Conservation (phyloP, 2,797 vertebrate genomes). For the Champsocephalus esox region DNA sequence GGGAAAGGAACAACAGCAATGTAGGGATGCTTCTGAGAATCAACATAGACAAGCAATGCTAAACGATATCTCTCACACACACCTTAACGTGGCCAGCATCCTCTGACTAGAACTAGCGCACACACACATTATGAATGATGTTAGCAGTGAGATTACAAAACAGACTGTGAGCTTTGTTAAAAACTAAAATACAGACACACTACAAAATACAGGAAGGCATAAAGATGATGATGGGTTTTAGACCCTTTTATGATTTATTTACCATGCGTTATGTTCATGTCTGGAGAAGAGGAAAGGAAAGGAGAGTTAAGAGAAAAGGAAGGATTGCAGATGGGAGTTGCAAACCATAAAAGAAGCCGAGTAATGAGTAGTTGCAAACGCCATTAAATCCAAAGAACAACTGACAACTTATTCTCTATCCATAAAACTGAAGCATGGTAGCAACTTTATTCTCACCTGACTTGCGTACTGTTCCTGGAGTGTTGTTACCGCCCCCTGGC, state of each 20-base stretch:
- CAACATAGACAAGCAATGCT: constrained; percentile 58
- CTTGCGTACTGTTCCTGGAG: constrained; percentile 94
- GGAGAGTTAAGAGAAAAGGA: constrained; percentile 39
- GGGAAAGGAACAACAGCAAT: constrained; percentile 4
- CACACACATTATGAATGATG: constrained; percentile 73
- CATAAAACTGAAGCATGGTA: not conserved
- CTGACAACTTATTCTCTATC: not conserved
- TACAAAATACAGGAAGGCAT: constrained; percentile 29
- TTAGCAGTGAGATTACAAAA: constrained; percentile 65
- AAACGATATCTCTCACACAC: constrained; percentile 76
- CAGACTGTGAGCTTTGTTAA: constrained; percentile 38
- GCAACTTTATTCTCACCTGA: constrained; percentile 84
- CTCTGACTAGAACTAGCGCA: constrained; percentile 84
- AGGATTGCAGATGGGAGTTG: constrained; percentile 28
- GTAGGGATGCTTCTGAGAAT: constrained; percentile 32
- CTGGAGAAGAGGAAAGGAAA: constrained; percentile 52
- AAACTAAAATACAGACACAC: constrained; percentile 27
- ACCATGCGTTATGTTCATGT: constrained; percentile 60
- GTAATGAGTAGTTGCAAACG: constrained; percentile 32
- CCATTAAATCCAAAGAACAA: constrained; percentile 5
- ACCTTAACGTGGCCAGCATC: constrained; percentile 90
- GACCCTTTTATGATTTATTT: constrained; percentile 32
- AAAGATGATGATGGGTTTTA: constrained; percentile 26
- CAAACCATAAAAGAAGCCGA: constrained; percentile 51
- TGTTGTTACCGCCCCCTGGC: constrained; percentile 87